Base-by-base conservation (phyloP, 2,888 invertebrate species). In the Pediacus dermestoides region DNA sequence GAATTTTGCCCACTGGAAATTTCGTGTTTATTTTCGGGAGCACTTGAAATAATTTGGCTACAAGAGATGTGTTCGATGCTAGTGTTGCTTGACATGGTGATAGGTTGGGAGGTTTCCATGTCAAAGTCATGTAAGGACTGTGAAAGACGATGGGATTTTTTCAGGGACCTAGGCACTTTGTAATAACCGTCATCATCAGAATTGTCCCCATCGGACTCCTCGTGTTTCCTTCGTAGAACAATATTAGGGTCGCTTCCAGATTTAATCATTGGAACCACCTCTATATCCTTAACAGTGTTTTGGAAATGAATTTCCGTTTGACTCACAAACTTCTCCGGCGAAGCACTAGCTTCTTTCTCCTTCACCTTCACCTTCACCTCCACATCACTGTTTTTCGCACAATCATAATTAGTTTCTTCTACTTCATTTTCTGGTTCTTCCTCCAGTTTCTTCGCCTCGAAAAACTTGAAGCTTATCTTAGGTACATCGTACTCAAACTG, bases 381-480 rank as follows among this genome's bases (percentile, higher is more conserved):
- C n/a, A n/a, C n/a, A n/a, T n/a, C n/a, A n/a, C n/a, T n/a, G n/a
- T n/a, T 52, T 30, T 10, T 50, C 46, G 39, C 57, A n/a, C n/a
- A 57, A 50, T 62, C 54, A 39, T 56, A 51, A 15, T 53, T 37
- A 38, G 48, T 50, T 13, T 52, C 44, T 3, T 50, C 40, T 30
- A 46, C 42, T 28, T 47, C 45, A 4, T 41, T 36, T 16, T 43
- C 37, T 1, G 25, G 3, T 11, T 38, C 31, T 2, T 16, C 11
- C 8, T 36, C 39, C 21, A 4, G 10, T 12, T 30, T 39, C 35
- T n/a, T n/a, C 30, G 52, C 53, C 14, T 66, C 68, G 42, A 66
- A 65, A 54, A 69, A 70, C 31, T 64, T 65, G 42, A 70, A 70
- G 42, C 66, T 66, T 23, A 70, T 70, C 39, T 59, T 66, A 3